Evolutionary conservation across 1,140 invertebrate genomes (phyloP).

Genomic region (Tribolium castaneum): DNA sequence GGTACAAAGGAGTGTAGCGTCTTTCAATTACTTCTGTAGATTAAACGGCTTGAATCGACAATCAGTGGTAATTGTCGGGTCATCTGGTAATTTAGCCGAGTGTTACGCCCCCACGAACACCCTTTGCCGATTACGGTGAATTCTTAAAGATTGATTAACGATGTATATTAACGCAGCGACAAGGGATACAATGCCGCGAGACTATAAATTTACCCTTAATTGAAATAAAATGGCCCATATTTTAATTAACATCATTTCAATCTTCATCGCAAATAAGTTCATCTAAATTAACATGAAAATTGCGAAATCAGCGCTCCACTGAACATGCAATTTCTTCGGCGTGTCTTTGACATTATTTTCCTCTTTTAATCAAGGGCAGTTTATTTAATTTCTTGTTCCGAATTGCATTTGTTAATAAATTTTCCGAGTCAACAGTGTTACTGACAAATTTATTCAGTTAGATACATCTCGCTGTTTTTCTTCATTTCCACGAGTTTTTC

Average conservation of each 20-base stretch:
- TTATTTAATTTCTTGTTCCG: conserved; percentile 26
- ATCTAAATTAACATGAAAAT: conserved; percentile 36
- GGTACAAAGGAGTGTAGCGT: conserved; percentile 9
- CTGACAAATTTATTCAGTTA: conserved; percentile 15
- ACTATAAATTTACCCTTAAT: conserved; percentile 19
- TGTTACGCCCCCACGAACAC: conserved; percentile 24
- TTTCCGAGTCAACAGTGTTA: conserved; percentile 1
- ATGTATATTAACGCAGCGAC: conserved; percentile 9
- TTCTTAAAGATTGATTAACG: conserved; percentile 30
- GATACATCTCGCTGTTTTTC: neutral
- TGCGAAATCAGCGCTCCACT: conserved; percentile 29
- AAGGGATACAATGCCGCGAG: conserved; percentile 14
- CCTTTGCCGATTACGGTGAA: neutral
- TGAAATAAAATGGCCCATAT: conserved; percentile 33
- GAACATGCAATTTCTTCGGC: conserved; percentile 28
- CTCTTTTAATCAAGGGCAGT: conserved; percentile 26
- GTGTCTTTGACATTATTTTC: conserved; percentile 32
- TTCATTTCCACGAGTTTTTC: neutral
- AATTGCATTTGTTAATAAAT: conserved; percentile 35
- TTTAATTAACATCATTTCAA: conserved; percentile 36
- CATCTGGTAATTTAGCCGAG: conserved; percentile 32
- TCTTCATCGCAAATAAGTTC: conserved; percentile 32
- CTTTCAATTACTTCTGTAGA: conserved; percentile 23
- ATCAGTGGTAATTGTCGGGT: conserved; percentile 33
- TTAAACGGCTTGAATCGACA: conserved; percentile 33